Evolutionary conservation across 2,888 invertebrate genomes (phyloP), one percentile per base, ranked within the genome.

Genomic region (Papilio gigon): DNA sequence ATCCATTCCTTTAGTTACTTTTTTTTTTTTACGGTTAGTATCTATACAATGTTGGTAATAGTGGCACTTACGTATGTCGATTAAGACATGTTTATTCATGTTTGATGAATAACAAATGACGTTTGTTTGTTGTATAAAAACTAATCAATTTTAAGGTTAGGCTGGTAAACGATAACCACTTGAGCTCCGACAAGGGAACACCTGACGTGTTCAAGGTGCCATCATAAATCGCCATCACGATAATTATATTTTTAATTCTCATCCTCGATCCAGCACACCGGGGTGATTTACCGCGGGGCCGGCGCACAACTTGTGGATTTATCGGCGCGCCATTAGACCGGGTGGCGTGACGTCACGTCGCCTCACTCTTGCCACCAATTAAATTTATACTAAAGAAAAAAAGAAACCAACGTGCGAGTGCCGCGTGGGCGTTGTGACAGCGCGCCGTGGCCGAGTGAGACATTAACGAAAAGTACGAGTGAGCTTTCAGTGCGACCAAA

Each of bases 191-290:
- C 27, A 8, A n/a, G 17, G 25, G 14, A 53, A 50, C 53, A 42
- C 17, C n/a, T 61, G 56, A 37, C 33, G 67, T 62, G 62, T 56
- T 42, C 42, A 20, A 27, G 9, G 40, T 12, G 37, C 17, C 61
- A 47, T 53, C 70, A 70, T 74, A 73, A 74, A 72, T 74, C 58
- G 67, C 37, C 50, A 66, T 62, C 67, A 69, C 64, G 70, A 72
- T 74, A 70, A 73, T 73, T 75, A 74, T 74, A 72, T 76, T 76
- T 76, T 76, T 74, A 73, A 76, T 74, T 73, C 71, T 65, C 67
- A 53, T 14, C 60, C 64, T 58, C 37, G 53, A 63, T 64, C 70
- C 71, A 33, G 70, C 69, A 71, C 75, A 72, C 73, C 73, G 70
- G 44, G 22, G 70, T 74, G 75, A 75, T 75, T 75, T 75, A 75